phyloP scores from a whole-genome alignment of 1,140 invertebrate species.

The Pseudachorutes palmiensis region DNA sequence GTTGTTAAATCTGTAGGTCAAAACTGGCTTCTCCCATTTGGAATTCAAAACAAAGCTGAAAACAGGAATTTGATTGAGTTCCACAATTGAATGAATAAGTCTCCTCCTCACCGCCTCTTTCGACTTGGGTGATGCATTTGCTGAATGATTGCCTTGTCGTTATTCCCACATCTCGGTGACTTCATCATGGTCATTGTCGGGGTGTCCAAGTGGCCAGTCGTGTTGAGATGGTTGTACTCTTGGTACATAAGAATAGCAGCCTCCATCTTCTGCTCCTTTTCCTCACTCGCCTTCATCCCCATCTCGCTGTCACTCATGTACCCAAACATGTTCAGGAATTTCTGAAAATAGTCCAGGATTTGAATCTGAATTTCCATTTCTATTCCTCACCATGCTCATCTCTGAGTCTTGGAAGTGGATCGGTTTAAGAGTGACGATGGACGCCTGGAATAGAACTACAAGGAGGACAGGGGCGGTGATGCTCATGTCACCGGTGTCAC shows the following conservation, averaged over 20 bases:
- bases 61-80: background rate
- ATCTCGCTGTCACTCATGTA: constrained; percentile 3
- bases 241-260: background rate
- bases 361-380: background rate
- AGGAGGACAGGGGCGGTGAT: too few species aligned
- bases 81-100: background rate
- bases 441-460: too few species aligned
- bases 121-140: background rate
- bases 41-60: constrained; percentile 1
- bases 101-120: background rate
- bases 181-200: background rate
- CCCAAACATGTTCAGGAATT: background rate
- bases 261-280: background rate
- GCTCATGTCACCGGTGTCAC: too few species aligned
- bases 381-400: constrained; percentile 1
- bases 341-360: background rate
- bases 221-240: background rate
- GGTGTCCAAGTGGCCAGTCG: background rate
- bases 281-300: background rate
- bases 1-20: constrained; percentile 1
- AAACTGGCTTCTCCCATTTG: background rate
- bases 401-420: background rate
- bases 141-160: background rate
- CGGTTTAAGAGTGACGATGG: background rate
- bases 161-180: background rate